Evolutionary conservation across 2,888 invertebrate species (phyloP).

Genomic region (Zaprionus lineosus): DNA sequence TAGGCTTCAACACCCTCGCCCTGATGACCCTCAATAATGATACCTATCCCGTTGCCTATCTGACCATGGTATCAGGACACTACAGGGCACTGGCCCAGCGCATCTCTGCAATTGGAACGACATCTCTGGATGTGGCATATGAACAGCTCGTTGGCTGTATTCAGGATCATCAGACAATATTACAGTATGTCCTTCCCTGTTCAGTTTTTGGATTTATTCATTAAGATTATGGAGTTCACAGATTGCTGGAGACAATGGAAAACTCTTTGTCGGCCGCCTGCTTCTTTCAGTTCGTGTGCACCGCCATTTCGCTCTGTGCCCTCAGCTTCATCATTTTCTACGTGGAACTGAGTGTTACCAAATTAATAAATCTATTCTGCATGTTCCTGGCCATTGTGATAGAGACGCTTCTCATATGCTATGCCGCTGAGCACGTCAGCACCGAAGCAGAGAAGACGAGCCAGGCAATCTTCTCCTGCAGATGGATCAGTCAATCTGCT

Average conservation of each 20-base stretch:
- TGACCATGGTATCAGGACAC: slow-evolving; percentile 73
- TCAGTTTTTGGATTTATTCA: neutral
- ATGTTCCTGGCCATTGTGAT: slow-evolving; percentile 81
- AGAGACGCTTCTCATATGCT: slow-evolving; percentile 84
- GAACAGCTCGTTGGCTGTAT: slow-evolving; percentile 62
- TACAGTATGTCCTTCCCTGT: slow-evolving; percentile 49
- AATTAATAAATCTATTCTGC: slow-evolving; percentile 27
- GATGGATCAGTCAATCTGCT: slow-evolving; percentile 84
- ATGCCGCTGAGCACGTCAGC: slow-evolving; percentile 84
- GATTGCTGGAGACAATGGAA: slow-evolving; percentile 83
- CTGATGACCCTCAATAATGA: slow-evolving; percentile 50
- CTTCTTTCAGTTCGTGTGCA: slow-evolving; percentile 84
- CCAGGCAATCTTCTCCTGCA: slow-evolving; percentile 83
- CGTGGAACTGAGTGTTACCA: slow-evolving; percentile 43
- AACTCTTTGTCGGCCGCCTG: slow-evolving; percentile 83
- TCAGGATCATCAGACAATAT: slow-evolving; percentile 72
- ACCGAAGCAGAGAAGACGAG: slow-evolving; percentile 83
- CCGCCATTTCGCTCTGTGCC: slow-evolving; percentile 79
- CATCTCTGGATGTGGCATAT: neutral
- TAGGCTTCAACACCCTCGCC: slow-evolving; percentile 34
- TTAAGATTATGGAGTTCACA: too few species aligned
- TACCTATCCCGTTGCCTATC: slow-evolving; percentile 74
- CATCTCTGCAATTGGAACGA: slow-evolving; percentile 20
- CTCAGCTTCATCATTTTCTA: slow-evolving; percentile 83
- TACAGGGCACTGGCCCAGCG: slow-evolving; percentile 67